Percentiles rank a stretch among this genome's conserved stretches.
These are phyloP conservation scores for Thymallus thymallus DNA, from an alignment of 2,113 vertebrate genomes.

Conservation along the genomic window DNA sequence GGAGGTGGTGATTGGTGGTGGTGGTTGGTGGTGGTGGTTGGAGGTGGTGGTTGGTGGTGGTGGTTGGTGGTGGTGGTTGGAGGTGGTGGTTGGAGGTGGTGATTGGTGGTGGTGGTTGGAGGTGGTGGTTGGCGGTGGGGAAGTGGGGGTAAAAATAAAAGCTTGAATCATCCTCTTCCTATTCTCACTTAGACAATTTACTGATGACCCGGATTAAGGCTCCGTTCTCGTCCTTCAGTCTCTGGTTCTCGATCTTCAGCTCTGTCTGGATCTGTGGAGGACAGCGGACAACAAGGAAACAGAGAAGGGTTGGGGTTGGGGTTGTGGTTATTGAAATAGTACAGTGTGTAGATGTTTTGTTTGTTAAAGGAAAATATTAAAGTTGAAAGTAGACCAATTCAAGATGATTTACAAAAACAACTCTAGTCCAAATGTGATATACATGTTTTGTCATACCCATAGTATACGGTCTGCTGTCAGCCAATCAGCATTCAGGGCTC, in stretches of 20 bases:
- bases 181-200: conserved; percentile 91
- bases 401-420: neutral
- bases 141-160: neutral
- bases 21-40: too few relatives aligned
- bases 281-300: neutral
- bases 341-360: neutral
- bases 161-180: neutral
- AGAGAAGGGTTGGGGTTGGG: neutral
- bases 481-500: too few relatives aligned
- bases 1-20: too few relatives aligned
- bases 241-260: conserved; percentile 89
- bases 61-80: too few relatives aligned
- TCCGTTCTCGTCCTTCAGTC: conserved; percentile 90
- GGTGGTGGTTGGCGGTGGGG: too few relatives aligned
- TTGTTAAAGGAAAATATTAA: neutral
- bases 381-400: neutral
- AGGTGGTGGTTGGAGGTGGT: too few relatives aligned
- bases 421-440: neutral
- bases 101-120: too few relatives aligned
- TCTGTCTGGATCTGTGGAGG: conserved; percentile 75
- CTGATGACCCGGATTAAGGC: conserved; percentile 94
- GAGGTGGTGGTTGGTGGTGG: too few relatives aligned
- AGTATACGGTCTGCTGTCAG: too few relatives aligned
- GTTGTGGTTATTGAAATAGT: neutral
- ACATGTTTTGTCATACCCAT: too few relatives aligned